Conservation (phyloP, 2,888 invertebrate species). For the Andrena flavipes region DNA sequence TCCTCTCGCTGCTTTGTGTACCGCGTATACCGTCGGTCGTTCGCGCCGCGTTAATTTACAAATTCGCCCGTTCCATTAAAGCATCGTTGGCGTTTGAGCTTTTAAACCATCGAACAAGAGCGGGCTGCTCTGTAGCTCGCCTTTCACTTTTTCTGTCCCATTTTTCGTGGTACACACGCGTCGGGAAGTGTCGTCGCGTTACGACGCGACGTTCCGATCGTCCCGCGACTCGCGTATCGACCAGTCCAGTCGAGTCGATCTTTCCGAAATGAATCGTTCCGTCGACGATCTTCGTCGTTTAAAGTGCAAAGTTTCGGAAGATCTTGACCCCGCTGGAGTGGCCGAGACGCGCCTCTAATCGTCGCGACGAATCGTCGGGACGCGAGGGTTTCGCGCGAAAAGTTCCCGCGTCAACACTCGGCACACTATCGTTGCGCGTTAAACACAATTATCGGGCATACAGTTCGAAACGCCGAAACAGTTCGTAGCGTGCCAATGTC, state of each 20-base stretch:
- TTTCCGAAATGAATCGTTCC: background rate
- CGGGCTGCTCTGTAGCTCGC: constrained; percentile 21
- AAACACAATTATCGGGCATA: background rate
- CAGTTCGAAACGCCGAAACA: constrained; percentile 22
- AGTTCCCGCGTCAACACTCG: constrained; percentile 2
- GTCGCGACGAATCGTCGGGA: background rate
- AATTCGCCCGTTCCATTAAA: constrained; percentile 71
- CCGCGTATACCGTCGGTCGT: constrained; percentile 53
- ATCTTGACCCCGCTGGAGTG: background rate
- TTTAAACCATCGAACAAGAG: constrained; percentile 68
- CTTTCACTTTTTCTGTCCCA: constrained; percentile 4
- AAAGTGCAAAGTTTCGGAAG: background rate
- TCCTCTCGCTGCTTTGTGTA: constrained; percentile 21
- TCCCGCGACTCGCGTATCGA: constrained; percentile 1
- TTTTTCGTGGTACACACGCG: constrained; percentile 11
- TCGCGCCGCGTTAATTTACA: constrained; percentile 68
- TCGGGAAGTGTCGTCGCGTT: background rate
- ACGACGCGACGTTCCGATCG: background rate
- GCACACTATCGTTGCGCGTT: background rate
- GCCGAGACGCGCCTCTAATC: background rate
- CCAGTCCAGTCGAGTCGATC: background rate
- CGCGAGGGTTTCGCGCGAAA: background rate
- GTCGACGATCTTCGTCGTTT: background rate
- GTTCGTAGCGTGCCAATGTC: constrained; percentile 14
- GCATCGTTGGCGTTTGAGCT: constrained; percentile 57